A percentile compares a stretch with the other conserved stretches of the same genome.
Evolutionary conservation across 2,113 vertebrate genomes (phyloP).

Genomic region (Epinephelus lanceolatus): DNA sequence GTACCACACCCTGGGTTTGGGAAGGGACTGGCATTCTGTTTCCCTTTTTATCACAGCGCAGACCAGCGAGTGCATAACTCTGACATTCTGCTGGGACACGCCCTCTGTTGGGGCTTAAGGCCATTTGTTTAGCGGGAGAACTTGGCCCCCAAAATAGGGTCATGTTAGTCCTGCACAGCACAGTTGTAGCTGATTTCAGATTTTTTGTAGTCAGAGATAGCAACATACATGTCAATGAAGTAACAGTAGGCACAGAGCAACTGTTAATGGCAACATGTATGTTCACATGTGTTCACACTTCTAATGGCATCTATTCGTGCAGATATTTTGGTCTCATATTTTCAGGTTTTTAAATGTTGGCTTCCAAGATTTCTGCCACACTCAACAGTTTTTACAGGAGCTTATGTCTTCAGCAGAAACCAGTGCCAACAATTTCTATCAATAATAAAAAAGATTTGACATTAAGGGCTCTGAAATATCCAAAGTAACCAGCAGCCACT

Average conservation of each 20-base stretch:
- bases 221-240: constrained; percentile 19
- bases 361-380: not conserved
- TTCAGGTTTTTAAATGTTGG: not conserved
- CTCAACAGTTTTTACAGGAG: not conserved
- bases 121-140: constrained; percentile 68
- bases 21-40: constrained; percentile 67
- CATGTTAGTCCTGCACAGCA: constrained; percentile 30
- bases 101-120: constrained; percentile 62
- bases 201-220: constrained; percentile 15
- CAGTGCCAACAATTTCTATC: not conserved
- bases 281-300: constrained; percentile 4
- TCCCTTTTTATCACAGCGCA: constrained; percentile 75
- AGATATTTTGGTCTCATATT: not conserved
- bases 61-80: constrained; percentile 69
- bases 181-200: constrained; percentile 53
- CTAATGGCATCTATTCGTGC: not conserved
- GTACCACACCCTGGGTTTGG: constrained; percentile 77
- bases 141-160: constrained; percentile 60
- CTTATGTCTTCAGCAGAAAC: not conserved
- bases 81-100: constrained; percentile 68
- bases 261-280: constrained; percentile 47
- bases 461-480: not conserved
- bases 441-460: not conserved
- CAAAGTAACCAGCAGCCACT: not conserved
- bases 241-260: constrained; percentile 53